Conservation (phyloP, 2,113 vertebrate genomes). For the Aegotheles bennettii region DNA sequence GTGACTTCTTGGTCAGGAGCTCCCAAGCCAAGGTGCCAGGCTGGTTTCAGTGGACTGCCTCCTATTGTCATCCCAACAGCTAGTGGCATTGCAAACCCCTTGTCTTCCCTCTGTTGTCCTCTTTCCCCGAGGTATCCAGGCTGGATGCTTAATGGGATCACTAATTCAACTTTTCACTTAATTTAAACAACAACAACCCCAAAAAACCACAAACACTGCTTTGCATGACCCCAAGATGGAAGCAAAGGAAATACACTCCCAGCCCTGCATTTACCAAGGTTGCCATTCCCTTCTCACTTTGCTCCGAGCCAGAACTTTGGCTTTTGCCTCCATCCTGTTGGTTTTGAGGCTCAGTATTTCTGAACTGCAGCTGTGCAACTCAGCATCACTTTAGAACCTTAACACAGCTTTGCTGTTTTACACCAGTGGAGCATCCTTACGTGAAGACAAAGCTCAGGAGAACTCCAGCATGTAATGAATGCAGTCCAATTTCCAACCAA, state of each 20-base stretch:
- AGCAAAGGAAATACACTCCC: neutral
- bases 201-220: neutral
- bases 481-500: conserved; percentile 40
- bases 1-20: neutral
- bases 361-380: neutral
- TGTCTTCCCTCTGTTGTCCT: neutral
- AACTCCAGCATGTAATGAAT: neutral
- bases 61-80: neutral
- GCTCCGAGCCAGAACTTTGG: neutral
- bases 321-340: neutral
- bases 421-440: neutral
- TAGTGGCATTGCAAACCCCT: neutral
- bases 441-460: neutral
- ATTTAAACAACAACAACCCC: neutral
- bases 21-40: neutral
- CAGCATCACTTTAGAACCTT: neutral
- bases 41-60: neutral
- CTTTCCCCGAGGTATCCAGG: neutral
- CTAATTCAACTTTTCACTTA: neutral
- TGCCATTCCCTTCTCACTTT: neutral
- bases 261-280: neutral
- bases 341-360: neutral
- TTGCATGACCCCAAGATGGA: neutral
- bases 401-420: neutral
- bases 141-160: neutral